Conservation (phyloP, 1,140 invertebrate species). For the Diabrotica virgifera region DNA sequence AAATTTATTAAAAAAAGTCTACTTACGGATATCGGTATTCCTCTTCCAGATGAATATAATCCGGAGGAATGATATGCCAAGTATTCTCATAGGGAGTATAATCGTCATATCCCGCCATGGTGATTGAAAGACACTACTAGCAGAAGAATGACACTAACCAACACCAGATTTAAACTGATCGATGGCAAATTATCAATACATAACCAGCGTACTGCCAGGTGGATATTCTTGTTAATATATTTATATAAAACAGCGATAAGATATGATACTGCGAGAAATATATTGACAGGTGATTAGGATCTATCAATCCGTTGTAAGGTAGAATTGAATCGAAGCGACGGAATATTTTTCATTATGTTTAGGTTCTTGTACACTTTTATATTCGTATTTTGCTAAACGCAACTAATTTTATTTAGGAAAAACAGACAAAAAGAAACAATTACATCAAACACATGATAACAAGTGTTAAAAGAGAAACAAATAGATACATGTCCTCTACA, state of each 20-base stretch:
- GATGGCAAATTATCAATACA: constrained; percentile 22
- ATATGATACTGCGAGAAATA: constrained; percentile 25
- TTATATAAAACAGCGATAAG: constrained; percentile 36
- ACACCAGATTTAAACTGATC: constrained; percentile 15
- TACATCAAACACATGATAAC: too few species aligned
- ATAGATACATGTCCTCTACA: too few species aligned
- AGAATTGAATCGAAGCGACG: too few species aligned
- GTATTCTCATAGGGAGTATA: constrained; percentile 55
- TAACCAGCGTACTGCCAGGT: constrained; percentile 29
- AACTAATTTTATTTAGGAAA: too few species aligned
- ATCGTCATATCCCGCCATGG: constrained; percentile 35
- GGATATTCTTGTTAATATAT: constrained; percentile 27
- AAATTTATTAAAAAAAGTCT: too few species aligned
- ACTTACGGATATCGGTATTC: constrained; percentile 55
- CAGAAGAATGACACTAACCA: constrained; percentile 4
- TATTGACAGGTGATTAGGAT: constrained; percentile 32
- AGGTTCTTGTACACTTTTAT: too few species aligned
- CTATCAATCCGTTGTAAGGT: not conserved
- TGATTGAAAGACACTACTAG: constrained; percentile 20
- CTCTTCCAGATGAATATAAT: constrained; percentile 63
- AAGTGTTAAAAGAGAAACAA: too few species aligned
- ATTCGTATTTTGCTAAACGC: too few species aligned
- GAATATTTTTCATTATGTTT: too few species aligned
- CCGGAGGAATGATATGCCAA: constrained; percentile 67
- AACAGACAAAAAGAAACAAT: too few species aligned